phyloP scores from a whole-genome alignment of 2,888 invertebrate species.

The Cinara cedri region DNA sequence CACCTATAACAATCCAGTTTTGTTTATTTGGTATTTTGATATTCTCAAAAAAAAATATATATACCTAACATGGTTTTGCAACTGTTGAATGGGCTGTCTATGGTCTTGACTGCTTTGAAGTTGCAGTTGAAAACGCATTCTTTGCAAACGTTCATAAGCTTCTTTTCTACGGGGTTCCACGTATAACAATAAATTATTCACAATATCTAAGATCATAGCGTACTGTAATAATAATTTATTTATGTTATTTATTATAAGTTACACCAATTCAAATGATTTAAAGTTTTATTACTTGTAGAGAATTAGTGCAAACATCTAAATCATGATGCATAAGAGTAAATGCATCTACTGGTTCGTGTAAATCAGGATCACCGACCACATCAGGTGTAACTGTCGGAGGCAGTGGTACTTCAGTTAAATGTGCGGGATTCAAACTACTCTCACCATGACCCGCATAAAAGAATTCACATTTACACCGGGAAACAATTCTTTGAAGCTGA shows the following conservation, averaged over 20 bases:
- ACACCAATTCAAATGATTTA: background rate
- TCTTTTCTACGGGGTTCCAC: slow-evolving; percentile 95
- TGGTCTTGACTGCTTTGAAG: slow-evolving; percentile 91
- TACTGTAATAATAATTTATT: slow-evolving; percentile 69
- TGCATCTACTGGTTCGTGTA: slow-evolving; percentile 84
- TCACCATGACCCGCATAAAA: slow-evolving; percentile 95
- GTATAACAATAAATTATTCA: slow-evolving; percentile 94
- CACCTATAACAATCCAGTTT: slow-evolving; percentile 65
- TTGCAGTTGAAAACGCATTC: slow-evolving; percentile 94
- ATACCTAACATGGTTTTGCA: slow-evolving; percentile 77
- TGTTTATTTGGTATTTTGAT: background rate
- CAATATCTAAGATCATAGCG: slow-evolving; percentile 95
- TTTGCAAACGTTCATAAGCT: slow-evolving; percentile 83
- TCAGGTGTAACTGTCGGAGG: slow-evolving; percentile 74
- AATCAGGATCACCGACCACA: slow-evolving; percentile 72
- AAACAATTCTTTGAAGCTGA: slow-evolving; percentile 91
- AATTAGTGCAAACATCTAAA: slow-evolving; percentile 96
- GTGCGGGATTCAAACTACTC: slow-evolving; percentile 72
- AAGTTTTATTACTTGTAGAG: slow-evolving; percentile 72
- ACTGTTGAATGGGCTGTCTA: slow-evolving; percentile 85
- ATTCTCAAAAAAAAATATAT: background rate
- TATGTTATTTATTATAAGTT: background rate
- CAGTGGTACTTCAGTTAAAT: slow-evolving; percentile 71
- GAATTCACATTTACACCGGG: slow-evolving; percentile 87
- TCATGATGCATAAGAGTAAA: slow-evolving; percentile 99